These are phyloP conservation scores for Corythoichthys haematopterus DNA, from an alignment of 2,113 vertebrate genomes.

Conservation along the genomic window DNA sequence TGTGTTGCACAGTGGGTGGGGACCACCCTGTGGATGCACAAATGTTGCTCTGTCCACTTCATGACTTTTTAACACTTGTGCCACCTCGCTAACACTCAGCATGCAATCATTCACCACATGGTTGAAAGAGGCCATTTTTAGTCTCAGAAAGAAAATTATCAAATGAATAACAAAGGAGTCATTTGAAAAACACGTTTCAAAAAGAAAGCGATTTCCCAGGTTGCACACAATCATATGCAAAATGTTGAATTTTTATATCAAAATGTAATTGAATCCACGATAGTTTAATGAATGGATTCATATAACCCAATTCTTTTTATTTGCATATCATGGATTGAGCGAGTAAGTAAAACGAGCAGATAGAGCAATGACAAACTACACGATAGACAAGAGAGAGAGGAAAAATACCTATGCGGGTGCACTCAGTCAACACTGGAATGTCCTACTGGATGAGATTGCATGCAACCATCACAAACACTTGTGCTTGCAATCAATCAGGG, in stretches of 20 bases:
- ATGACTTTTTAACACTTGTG: not conserved
- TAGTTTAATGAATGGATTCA: not conserved
- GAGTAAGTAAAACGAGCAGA: conserved; percentile 4
- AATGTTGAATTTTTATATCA: not conserved
- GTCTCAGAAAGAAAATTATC: conserved; percentile 6
- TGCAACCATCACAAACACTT: conserved; percentile 33
- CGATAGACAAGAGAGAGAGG: conserved; percentile 9
- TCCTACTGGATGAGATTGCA: conserved; percentile 51
- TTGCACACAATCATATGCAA: not conserved
- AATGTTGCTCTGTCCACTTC: conserved; percentile 2
- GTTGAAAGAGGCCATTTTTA: conserved; percentile 13
- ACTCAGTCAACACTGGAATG: conserved; percentile 34
- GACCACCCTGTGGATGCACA: not conserved
- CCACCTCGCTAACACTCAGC: conserved; percentile 1
- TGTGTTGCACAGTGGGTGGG: not conserved
- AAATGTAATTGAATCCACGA: conserved; percentile 1
- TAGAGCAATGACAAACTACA: not conserved
- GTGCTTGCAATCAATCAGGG: conserved; percentile 23
- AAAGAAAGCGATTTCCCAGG: not conserved
- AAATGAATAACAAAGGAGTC: conserved; percentile 1
- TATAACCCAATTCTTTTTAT: conserved; percentile 23
- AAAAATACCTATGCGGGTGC: conserved; percentile 17
- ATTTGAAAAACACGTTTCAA: not conserved
- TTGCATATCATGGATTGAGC: conserved; percentile 5
- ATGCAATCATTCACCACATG: conserved; percentile 9